Evolutionary conservation across 2,797 vertebrate genomes (phyloP).

Genomic region (Hozukius guyotensis): DNA sequence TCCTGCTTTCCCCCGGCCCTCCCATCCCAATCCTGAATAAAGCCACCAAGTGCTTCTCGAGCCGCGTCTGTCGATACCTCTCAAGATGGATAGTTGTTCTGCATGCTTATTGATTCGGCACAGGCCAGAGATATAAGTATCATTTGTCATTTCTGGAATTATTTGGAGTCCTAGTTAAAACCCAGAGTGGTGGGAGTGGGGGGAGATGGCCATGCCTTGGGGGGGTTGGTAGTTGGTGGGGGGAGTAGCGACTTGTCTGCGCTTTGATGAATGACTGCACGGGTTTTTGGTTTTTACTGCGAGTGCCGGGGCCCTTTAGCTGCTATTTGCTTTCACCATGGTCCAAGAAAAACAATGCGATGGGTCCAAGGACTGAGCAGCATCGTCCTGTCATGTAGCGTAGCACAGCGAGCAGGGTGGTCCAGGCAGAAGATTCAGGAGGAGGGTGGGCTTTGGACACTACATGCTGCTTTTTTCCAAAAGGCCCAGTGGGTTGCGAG

Average conservation of each 20-base stretch:
- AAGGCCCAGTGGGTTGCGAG: conserved; percentile 57
- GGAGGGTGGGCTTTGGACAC: conserved; percentile 66
- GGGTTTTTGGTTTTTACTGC: conserved; percentile 93
- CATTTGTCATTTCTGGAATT: conserved; percentile 99
- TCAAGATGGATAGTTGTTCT: conserved; percentile 93
- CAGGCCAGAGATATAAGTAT: conserved; percentile 90
- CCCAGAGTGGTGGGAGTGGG: conserved; percentile 79
- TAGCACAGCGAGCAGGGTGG: conserved; percentile 91
- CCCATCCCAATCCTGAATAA: conserved; percentile 71
- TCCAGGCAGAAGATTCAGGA: conserved; percentile 79
- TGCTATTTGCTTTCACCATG: conserved; percentile 95
- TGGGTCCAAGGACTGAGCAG: conserved; percentile 89
- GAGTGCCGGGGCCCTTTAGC: conserved; percentile 91
- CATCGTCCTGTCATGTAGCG: conserved; percentile 89
- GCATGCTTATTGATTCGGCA: conserved; percentile 94
- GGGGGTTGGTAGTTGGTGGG: conserved; percentile 84
- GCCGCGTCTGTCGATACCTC: conserved; percentile 89
- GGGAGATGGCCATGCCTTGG: conserved; percentile 91
- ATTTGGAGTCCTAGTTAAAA: conserved; percentile 97
- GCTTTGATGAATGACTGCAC: conserved; percentile 96
- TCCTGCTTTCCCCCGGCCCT: conserved; percentile 55
- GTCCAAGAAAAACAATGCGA: conserved; percentile 98
- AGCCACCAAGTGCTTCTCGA: conserved; percentile 82
- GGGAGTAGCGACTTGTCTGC: conserved; percentile 86
- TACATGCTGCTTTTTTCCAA: conserved; percentile 53